A percentile compares a stretch with the other conserved stretches of the same genome.
Conservation (phyloP, 1,140 invertebrate species). For the Tetramorium simillimum region DNA sequence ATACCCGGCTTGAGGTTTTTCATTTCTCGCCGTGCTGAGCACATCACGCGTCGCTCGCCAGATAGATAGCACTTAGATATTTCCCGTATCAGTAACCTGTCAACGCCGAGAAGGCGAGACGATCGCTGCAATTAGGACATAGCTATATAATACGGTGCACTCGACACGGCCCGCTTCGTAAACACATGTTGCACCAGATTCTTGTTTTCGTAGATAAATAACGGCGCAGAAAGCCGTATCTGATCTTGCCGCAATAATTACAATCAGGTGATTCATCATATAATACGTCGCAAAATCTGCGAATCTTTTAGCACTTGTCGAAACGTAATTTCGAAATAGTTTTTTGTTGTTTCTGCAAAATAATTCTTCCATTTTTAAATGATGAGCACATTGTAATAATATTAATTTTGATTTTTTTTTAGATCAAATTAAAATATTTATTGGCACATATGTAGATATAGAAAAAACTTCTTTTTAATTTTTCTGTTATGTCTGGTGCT, state of each 20-base stretch:
- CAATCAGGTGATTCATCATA: conserved; percentile 67
- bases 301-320: not conserved
- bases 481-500: not conserved
- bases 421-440: not conserved
- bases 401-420: not conserved
- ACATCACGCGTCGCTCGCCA: conserved; percentile 11
- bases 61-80: conserved; percentile 37
- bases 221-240: conserved; percentile 53
- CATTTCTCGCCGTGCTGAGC: conserved; percentile 34
- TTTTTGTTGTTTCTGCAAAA: not conserved
- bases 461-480: not conserved
- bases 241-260: conserved; percentile 69
- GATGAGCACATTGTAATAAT: not conserved
- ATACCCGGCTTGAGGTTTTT: conserved; percentile 52
- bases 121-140: conserved; percentile 27
- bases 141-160: not conserved
- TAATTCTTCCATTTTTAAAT: not conserved
- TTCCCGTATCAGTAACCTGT: conserved; percentile 9
- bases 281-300: not conserved
- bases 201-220: conserved; percentile 65
- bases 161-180: conserved; percentile 23
- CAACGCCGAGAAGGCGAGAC: not conserved
- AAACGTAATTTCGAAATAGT: not conserved
- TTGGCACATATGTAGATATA: not conserved
- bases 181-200: conserved; percentile 62